Base-by-base conservation (phyloP, 35 echinoderm and acorn worm species). In the Lytechinus pictus region DNA sequence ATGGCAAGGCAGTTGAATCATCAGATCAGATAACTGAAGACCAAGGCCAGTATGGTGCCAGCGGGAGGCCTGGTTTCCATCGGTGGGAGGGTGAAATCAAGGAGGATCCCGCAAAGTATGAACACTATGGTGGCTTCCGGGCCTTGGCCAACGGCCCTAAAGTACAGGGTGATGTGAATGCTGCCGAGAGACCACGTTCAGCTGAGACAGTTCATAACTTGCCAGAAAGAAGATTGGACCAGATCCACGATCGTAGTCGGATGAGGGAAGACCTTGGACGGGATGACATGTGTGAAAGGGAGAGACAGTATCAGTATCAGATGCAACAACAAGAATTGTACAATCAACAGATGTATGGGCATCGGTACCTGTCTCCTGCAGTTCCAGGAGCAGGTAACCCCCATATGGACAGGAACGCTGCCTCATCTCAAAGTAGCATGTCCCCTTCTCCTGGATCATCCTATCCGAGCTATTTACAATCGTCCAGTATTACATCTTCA, bases 1-100 rank as follows among this genome's bases (percentile, higher is more conserved):
- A 44, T 7, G 51, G 86, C 10, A 54, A 89, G 87, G 86, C 54
- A 28, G 86, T 89, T 54, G 95, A 95, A 28, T 95, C 95, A 9
- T 29, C 12, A 14, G 92, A 55, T 54, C 66, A 79, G 66, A 79
- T 8, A 6, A 79, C 5, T 79, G 66, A 79, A 79, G 66, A 24
- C 66, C 66, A 79, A 24, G 66, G n/a, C 66, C 66, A 79, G 66
- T 79, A 79, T 24, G 66, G 66, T 24, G 66, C 16, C n/a, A 79
- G n/a, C 21, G 66, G 66, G 14, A 79, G 66, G 66, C 66, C 66
- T 79, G 66, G 66, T 16, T 0, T 79, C 3, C 66, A 79, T 7
- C 16, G 3, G 66, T n/a, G 12, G 19, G 66, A 79, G 66, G 66
- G 19, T 24, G 21, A 24, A 16, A 7, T 8, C n/a, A 79, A n/a